These are phyloP conservation scores for Dipodomys merriami DNA, from an alignment of 2,113 vertebrate species.

Conservation along the genomic window DNA sequence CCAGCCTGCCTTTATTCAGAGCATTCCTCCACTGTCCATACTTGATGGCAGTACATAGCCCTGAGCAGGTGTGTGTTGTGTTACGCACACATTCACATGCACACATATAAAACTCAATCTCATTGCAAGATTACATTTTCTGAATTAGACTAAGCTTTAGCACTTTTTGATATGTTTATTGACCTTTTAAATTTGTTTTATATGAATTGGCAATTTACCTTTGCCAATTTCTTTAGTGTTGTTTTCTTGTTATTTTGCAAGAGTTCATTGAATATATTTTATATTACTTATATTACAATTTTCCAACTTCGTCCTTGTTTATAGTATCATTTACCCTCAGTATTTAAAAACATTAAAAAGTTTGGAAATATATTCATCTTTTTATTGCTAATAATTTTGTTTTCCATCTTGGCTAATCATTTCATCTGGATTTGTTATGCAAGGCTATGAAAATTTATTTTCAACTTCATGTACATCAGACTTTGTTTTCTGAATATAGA, in stretches of 20 bases:
- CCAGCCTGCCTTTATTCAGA: not conserved
- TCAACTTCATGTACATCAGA: not conserved
- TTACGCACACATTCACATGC: not conserved
- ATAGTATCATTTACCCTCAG: not conserved
- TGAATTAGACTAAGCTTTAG: not conserved
- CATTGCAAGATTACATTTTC: conserved; percentile 33
- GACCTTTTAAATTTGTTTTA: not conserved
- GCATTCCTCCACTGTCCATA: not conserved
- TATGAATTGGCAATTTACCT: not conserved
- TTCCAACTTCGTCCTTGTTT: conserved; percentile 9
- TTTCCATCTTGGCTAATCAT: not conserved
- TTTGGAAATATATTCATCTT: not conserved
- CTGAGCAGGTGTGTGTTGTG: not conserved
- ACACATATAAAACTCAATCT: not conserved
- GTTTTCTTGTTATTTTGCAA: conserved; percentile 24
- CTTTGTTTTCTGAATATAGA: conserved; percentile 35
- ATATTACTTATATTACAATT: not conserved
- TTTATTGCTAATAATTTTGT: not conserved
- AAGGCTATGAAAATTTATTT: conserved; percentile 48
- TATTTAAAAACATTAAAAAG: not conserved
- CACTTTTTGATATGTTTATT: not conserved
- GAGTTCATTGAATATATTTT: not conserved
- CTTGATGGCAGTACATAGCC: not conserved
- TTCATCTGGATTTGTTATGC: not conserved
- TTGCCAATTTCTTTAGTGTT: not conserved